These are phyloP conservation scores for Melanostoma scalare DNA, from an alignment of 2,888 invertebrate species.

Conservation along the genomic window DNA sequence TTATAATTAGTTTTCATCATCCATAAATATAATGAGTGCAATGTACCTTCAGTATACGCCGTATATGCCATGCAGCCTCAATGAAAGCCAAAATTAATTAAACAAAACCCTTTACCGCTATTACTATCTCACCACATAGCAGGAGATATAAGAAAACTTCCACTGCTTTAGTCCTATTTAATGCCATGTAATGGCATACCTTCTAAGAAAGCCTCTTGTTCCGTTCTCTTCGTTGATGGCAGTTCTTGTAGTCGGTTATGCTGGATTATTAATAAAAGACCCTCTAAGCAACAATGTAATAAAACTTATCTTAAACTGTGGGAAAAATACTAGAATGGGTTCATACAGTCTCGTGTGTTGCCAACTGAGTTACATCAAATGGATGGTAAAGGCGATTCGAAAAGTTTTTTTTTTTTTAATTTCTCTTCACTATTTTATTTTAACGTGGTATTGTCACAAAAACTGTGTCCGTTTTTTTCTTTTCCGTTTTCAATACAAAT, in stretches of 20 bases:
- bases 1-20: constrained; percentile 48
- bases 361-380: neutral
- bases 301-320: constrained; percentile 15
- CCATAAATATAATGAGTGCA: constrained; percentile 7
- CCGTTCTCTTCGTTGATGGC: neutral
- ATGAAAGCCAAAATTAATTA: constrained; percentile 54
- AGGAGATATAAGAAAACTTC: constrained; percentile 31
- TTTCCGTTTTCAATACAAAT: no score
- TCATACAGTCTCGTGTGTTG: constrained; percentile 1
- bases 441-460: no score
- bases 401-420: no score
- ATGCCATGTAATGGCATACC: constrained; percentile 39
- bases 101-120: constrained; percentile 32
- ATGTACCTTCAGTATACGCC: neutral
- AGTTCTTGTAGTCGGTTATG: constrained; percentile 5
- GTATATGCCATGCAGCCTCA: constrained; percentile 8
- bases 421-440: no score
- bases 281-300: constrained; percentile 38
- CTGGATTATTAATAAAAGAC: constrained; percentile 36
- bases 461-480: neutral
- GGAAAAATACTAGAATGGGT: constrained; percentile 11
- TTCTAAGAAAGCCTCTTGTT: constrained; percentile 8
- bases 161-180: constrained; percentile 45
- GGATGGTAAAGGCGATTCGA: no score
- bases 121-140: constrained; percentile 24